Evolutionary conservation across 2,888 invertebrate species (phyloP).

Genomic region (Drosophila incognita): DNA sequence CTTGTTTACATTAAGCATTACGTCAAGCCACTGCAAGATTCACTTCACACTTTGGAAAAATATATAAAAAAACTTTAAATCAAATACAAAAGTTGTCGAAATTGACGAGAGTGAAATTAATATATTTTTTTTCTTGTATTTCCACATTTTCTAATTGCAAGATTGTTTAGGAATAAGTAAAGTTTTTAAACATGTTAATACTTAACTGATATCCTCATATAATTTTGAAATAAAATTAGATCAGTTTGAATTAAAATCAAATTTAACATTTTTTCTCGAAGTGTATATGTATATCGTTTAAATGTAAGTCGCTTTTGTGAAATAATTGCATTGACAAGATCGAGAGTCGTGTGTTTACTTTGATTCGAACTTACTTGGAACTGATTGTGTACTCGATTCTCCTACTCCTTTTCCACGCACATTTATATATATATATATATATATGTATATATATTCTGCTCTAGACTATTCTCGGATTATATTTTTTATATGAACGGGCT

Average conservation of each 20-base stretch:
- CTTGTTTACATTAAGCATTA: slow-evolving; percentile 68
- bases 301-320: slow-evolving; percentile 30
- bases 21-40: slow-evolving; percentile 48
- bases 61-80: neutral
- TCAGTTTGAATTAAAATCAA: neutral
- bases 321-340: slow-evolving; percentile 59
- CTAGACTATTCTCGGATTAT: slow-evolving; percentile 5
- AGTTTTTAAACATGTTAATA: neutral
- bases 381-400: slow-evolving; percentile 25
- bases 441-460: slow-evolving; percentile 4
- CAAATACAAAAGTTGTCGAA: neutral
- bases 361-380: slow-evolving; percentile 54
- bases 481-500: slow-evolving; percentile 49
- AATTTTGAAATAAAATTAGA: neutral
- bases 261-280: neutral
- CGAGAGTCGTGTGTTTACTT: slow-evolving; percentile 52
- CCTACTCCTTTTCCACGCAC: neutral
- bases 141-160: neutral
- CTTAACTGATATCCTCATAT: neutral
- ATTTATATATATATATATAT: neutral
- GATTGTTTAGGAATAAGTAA: neutral
- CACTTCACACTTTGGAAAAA: slow-evolving; percentile 2
- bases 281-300: slow-evolving; percentile 1
- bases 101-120: neutral
- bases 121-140: neutral